phyloP scores from a whole-genome alignment of 2,888 invertebrate species.

The Drosophila monieri region DNA sequence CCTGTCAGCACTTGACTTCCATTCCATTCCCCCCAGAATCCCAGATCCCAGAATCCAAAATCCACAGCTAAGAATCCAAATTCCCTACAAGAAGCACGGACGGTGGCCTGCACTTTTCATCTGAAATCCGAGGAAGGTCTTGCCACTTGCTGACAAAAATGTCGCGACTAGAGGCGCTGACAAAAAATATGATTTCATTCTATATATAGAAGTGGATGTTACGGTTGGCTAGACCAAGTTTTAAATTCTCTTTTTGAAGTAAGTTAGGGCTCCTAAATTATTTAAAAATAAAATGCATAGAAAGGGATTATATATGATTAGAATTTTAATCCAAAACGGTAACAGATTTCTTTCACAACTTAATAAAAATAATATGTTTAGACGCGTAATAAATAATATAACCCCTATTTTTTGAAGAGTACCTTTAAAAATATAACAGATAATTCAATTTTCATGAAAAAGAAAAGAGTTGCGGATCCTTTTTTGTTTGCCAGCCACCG shows the following conservation, averaged over 20 bases:
- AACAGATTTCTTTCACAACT: background rate
- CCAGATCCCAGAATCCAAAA: constrained; percentile 10
- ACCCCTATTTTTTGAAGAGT: constrained; percentile 16
- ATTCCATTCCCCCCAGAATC: constrained; percentile 7
- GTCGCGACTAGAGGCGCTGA: constrained; percentile 59
- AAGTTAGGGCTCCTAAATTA: background rate
- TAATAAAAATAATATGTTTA: no score
- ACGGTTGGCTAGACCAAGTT: background rate
- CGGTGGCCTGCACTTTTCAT: constrained; percentile 54
- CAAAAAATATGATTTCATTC: constrained; percentile 19
- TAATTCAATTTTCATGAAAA: constrained; percentile 64
- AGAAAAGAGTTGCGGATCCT: constrained; percentile 17
- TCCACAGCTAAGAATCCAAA: constrained; percentile 8
- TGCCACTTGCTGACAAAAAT: constrained; percentile 65
- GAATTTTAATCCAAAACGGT: no score
- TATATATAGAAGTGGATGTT: background rate
- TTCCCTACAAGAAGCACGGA: constrained; percentile 15
- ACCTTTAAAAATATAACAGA: constrained; percentile 46
- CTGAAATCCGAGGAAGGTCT: constrained; percentile 62
- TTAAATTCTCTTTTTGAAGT: constrained; percentile 3
- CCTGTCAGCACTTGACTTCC: constrained; percentile 70
- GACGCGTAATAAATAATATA: background rate
- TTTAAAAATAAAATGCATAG: background rate
- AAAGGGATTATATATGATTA: no score
- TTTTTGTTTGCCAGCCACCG: constrained; percentile 45